Evolutionary conservation across 1,140 invertebrate genomes (phyloP).

Genomic region (Temnothorax curvispinosus): DNA sequence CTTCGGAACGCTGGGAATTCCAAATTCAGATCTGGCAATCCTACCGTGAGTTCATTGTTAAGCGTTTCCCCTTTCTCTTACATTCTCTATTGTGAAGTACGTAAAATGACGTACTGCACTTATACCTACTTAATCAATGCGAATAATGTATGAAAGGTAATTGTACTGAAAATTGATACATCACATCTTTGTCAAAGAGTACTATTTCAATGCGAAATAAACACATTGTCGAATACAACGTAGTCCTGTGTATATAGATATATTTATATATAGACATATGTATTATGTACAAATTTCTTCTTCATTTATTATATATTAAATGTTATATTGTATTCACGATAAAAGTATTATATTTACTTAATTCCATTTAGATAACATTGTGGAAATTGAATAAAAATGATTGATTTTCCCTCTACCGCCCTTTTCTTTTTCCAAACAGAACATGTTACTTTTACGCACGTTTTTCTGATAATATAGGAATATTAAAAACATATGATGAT

Average conservation of each 20-base stretch:
- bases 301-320: constrained; percentile 11
- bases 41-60: constrained; percentile 67
- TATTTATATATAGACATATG: too few species aligned
- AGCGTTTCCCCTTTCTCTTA: constrained; percentile 48
- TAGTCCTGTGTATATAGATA: background rate
- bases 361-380: constrained; percentile 24
- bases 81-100: constrained; percentile 47
- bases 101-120: constrained; percentile 41
- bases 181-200: constrained; percentile 29
- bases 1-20: constrained; percentile 71
- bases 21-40: constrained; percentile 72
- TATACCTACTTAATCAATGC: constrained; percentile 64
- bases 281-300: background rate
- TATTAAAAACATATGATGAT: constrained; percentile 18
- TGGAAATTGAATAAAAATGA: background rate
- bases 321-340: constrained; percentile 29
- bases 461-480: constrained; percentile 28
- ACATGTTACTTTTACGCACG: background rate
- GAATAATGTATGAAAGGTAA: constrained; percentile 52
- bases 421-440: background rate
- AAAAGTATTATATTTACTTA: constrained; percentile 34
- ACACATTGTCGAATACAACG: background rate
- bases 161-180: constrained; percentile 47
- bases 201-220: constrained; percentile 5
- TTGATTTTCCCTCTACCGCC: background rate